Evolutionary conservation across 1,140 invertebrate genomes (phyloP).

Genomic region (Drosophila arawakana): DNA sequence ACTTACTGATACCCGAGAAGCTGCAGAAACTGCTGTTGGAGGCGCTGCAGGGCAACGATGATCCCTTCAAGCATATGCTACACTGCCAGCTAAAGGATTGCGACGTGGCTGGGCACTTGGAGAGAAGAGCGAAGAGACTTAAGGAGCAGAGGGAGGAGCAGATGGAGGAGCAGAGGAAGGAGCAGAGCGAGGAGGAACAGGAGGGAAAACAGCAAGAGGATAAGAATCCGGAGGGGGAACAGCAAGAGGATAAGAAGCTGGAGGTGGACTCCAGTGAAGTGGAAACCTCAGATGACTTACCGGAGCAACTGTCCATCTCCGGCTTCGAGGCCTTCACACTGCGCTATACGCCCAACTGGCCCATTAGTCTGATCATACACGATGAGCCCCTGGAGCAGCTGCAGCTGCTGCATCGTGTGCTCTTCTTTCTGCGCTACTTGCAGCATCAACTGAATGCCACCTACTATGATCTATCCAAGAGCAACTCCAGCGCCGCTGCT

Average conservation of each 20-base stretch:
- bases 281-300: neutral
- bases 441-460: slow-evolving; percentile 22
- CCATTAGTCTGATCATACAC: slow-evolving; percentile 56
- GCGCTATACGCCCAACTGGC: slow-evolving; percentile 58
- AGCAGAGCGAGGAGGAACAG: neutral
- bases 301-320: slow-evolving; percentile 13
- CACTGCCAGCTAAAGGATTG: slow-evolving; percentile 44
- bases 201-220: neutral
- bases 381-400: slow-evolving; percentile 42
- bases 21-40: slow-evolving; percentile 36
- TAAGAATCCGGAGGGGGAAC: neutral
- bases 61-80: slow-evolving; percentile 51
- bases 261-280: slow-evolving; percentile 10
- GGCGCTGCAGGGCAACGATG: slow-evolving; percentile 14
- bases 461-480: neutral
- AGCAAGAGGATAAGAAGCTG: neutral
- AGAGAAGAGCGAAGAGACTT: too few species aligned
- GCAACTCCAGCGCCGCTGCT: neutral
- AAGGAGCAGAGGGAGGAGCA: neutral
- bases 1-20: slow-evolving; percentile 43
- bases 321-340: slow-evolving; percentile 56
- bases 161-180: neutral
- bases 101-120: slow-evolving; percentile 47
- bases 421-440: slow-evolving; percentile 58
- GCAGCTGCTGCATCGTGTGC: slow-evolving; percentile 59